These are phyloP conservation scores for Drosophila pseudoananassae DNA, from an alignment of 1,140 invertebrate genomes.

Conservation along the genomic window DNA sequence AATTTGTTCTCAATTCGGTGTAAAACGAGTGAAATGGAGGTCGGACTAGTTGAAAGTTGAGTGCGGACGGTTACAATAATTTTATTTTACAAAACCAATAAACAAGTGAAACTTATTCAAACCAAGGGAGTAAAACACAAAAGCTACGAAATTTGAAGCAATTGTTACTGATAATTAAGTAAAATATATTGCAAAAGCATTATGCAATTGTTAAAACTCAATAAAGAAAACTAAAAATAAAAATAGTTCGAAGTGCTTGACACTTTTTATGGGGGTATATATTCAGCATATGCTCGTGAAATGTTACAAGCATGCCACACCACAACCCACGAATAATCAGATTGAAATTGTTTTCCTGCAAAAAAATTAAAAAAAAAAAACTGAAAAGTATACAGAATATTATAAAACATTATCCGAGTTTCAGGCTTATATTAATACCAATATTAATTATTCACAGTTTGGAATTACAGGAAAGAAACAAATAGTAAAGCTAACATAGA, in stretches of 20 bases:
- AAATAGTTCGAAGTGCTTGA: background rate
- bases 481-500: too few relatives aligned
- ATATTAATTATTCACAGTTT: too few relatives aligned
- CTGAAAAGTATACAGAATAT: too few relatives aligned
- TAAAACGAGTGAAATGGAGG: constrained; percentile 23
- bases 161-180: constrained; percentile 79
- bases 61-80: constrained; percentile 67
- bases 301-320: too few relatives aligned
- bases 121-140: constrained; percentile 34
- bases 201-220: constrained; percentile 79
- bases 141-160: constrained; percentile 50
- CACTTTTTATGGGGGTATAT: too few relatives aligned
- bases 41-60: constrained; percentile 53
- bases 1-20: constrained; percentile 23
- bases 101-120: constrained; percentile 15
- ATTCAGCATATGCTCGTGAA: too few relatives aligned
- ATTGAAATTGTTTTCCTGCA: too few relatives aligned
- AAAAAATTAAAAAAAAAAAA: too few relatives aligned
- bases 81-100: constrained; percentile 35
- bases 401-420: too few relatives aligned
- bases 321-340: too few relatives aligned
- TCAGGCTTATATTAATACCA: too few relatives aligned
- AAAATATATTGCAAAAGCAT: constrained; percentile 52
- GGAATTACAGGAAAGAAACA: too few relatives aligned
- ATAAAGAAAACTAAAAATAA: constrained; percentile 57